phyloP scores from a whole-genome alignment of 2,113 vertebrate genomes.

The Microcebus lehilahytsara region DNA sequence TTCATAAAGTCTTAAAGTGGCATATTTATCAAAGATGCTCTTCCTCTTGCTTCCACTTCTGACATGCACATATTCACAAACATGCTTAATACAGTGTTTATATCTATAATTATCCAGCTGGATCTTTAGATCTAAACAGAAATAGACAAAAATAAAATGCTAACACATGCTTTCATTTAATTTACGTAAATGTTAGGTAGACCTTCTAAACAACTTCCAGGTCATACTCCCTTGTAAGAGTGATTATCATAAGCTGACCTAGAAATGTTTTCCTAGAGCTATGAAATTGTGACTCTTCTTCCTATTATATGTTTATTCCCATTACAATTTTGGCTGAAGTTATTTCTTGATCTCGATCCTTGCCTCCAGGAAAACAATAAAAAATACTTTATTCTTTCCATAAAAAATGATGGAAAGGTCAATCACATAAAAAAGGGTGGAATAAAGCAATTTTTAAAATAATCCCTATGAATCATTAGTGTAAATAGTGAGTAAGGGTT shows the following conservation, averaged over 20 bases:
- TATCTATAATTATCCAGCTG: neutral
- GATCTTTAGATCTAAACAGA: neutral
- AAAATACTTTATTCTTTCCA: neutral
- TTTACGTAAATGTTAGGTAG: neutral
- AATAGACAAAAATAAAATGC: neutral
- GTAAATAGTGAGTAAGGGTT: neutral
- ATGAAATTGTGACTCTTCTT: neutral
- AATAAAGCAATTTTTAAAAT: neutral
- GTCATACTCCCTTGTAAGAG: neutral
- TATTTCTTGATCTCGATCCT: neutral
- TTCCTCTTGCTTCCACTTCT: neutral
- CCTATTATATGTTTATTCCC: neutral
- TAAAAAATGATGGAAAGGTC: neutral
- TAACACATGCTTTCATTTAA: neutral
- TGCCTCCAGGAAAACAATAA: neutral
- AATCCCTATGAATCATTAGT: neutral
- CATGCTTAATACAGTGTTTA: neutral
- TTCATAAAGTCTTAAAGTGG: neutral
- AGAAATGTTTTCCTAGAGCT: neutral
- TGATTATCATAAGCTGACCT: neutral
- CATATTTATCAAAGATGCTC: neutral
- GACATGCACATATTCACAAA: neutral
- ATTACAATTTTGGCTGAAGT: neutral
- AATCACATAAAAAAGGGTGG: neutral
- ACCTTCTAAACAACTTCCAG: neutral